A percentile compares a stretch with the other conserved stretches of the same genome.
These are phyloP conservation scores for Pteropus alecto DNA, from an alignment of 2,113 vertebrate species.

Conservation along the genomic window DNA sequence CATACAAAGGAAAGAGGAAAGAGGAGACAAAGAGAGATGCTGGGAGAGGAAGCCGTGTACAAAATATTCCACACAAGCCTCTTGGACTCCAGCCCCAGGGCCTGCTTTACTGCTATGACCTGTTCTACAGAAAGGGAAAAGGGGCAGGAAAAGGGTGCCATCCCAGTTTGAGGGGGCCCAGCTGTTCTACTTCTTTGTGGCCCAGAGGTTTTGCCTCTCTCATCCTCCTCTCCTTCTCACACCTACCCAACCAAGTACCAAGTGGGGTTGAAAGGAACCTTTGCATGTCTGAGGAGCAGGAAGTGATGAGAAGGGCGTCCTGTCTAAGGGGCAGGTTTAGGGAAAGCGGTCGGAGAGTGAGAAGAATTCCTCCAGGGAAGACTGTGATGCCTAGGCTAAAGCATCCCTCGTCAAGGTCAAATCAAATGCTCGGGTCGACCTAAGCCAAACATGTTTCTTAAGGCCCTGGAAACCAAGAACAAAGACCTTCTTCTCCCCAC, in stretches of 20 bases:
- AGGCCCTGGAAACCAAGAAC: neutral
- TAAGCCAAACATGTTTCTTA: neutral
- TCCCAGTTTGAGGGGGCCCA: neutral
- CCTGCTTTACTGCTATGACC: neutral
- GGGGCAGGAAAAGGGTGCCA: neutral
- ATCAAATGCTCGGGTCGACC: neutral
- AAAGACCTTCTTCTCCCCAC: neutral
- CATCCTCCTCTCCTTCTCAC: neutral
- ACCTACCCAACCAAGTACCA: neutral
- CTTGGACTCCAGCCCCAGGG: neutral
- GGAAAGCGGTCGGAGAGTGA: neutral
- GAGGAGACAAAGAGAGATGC: constrained; percentile 32
- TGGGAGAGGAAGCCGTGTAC: neutral
- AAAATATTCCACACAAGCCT: neutral
- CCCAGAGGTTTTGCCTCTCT: neutral
- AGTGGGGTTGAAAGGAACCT: neutral
- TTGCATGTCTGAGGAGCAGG: neutral
- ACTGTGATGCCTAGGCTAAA: neutral
- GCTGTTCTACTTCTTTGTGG: neutral
- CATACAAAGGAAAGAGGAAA: constrained; percentile 44
- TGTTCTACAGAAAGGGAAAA: neutral
- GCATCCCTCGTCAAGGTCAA: neutral
- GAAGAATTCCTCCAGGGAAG: neutral
- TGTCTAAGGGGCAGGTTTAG: too few relatives aligned
- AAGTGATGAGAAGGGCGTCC: neutral